Evolutionary conservation across 2,888 invertebrate genomes (phyloP).

Genomic region (Melanostoma scalare): DNA sequence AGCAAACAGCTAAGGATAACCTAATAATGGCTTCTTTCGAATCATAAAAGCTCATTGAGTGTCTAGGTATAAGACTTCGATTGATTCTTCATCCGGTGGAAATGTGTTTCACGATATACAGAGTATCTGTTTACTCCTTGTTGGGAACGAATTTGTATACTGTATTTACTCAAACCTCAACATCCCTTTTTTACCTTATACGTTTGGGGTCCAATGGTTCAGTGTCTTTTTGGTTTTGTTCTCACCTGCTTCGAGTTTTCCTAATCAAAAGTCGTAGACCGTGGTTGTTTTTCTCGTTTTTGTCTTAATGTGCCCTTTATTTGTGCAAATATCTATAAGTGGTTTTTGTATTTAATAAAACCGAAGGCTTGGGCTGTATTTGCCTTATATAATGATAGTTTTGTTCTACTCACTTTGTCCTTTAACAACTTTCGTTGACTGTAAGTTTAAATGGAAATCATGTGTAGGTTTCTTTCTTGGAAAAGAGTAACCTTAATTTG

Average conservation of each 20-base stretch:
- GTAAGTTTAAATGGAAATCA: too few relatives aligned
- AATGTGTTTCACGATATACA: constrained; percentile 21
- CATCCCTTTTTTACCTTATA: neutral
- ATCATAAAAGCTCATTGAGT: constrained; percentile 56
- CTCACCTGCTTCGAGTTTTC: constrained; percentile 56
- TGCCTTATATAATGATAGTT: too few relatives aligned
- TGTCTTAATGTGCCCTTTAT: too few relatives aligned
- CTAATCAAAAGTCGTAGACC: constrained; percentile 34
- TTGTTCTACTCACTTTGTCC: too few relatives aligned
- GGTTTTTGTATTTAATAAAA: too few relatives aligned
- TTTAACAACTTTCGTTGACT: too few relatives aligned
- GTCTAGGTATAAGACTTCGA: constrained; percentile 41
- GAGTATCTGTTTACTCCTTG: neutral
- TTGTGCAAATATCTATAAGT: too few relatives aligned
- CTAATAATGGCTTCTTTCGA: neutral
- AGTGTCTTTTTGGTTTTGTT: constrained; percentile 31
- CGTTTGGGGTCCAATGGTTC: neutral
- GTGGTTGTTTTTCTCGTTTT: too few relatives aligned
- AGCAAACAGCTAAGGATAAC: constrained; percentile 14
- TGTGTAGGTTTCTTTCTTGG: too few relatives aligned
- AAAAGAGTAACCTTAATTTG: too few relatives aligned
- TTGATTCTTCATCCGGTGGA: constrained; percentile 56
- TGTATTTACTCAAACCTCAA: constrained; percentile 46
- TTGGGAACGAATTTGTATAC: constrained; percentile 17
- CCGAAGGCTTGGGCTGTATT: too few relatives aligned